A percentile compares a stretch with the other conserved stretches of the same genome.
Evolutionary conservation across 1,140 invertebrate species (phyloP).

Genomic region (Apis laboriosa): DNA sequence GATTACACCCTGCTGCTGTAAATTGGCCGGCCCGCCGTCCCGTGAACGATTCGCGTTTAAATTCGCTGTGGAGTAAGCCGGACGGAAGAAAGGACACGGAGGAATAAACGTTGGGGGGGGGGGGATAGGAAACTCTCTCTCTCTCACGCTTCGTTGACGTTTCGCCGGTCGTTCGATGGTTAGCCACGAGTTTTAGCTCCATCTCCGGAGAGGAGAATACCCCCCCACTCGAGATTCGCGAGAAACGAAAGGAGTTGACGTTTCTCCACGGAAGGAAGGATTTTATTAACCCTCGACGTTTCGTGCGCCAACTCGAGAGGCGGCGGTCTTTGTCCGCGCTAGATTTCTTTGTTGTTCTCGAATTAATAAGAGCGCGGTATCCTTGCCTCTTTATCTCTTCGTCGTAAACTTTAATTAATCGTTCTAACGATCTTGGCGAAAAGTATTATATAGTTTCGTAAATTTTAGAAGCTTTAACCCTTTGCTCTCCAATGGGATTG

Average conservation of each 20-base stretch:
- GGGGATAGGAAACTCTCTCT: not conserved
- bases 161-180: constrained; percentile 36
- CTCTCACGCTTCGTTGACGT: constrained; percentile 19
- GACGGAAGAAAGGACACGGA: not conserved
- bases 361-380: too few species aligned
- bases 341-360: too few species aligned
- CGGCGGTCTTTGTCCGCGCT: too few species aligned
- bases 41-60: constrained; percentile 1
- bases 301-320: too few species aligned
- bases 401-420: too few species aligned
- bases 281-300: too few species aligned
- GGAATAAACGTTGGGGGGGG: not conserved
- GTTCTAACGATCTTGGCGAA: too few species aligned
- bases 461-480: too few species aligned
- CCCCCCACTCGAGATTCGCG: constrained; percentile 25
- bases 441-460: too few species aligned
- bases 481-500: too few species aligned
- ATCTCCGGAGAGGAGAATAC: constrained; percentile 36
- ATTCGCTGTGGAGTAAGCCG: not conserved
- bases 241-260: not conserved
- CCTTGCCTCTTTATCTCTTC: too few species aligned
- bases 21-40: not conserved
- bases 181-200: constrained; percentile 8
- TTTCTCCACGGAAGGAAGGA: too few species aligned
- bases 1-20: not conserved